Percentiles rank a stretch among this genome's conserved stretches.
phyloP scores from a whole-genome alignment of 2,113 vertebrate genomes.

The Epinephelus fuscoguttatus region DNA sequence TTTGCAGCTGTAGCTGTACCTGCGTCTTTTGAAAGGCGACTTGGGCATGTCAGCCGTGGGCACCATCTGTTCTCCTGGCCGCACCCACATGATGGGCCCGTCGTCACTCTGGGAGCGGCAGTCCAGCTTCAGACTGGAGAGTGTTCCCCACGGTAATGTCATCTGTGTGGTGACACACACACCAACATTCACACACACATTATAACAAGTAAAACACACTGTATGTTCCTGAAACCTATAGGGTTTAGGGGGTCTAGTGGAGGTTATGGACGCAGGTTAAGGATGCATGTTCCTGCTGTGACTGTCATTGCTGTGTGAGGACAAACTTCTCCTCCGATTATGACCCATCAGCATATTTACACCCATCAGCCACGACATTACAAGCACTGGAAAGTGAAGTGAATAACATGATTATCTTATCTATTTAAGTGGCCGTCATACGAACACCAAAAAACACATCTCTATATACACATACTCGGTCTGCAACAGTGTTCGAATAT shows the following conservation, averaged over 20 bases:
- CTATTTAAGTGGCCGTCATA: too few relatives aligned
- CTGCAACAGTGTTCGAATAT: too few relatives aligned
- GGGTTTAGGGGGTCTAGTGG: too few relatives aligned
- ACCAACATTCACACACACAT: background rate
- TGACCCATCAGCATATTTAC: background rate
- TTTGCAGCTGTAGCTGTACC: slow-evolving; percentile 77
- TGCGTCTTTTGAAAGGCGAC: slow-evolving; percentile 97
- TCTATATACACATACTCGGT: too few relatives aligned
- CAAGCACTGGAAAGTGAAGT: too few relatives aligned
- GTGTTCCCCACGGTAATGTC: slow-evolving; percentile 96
- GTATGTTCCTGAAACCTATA: too few relatives aligned
- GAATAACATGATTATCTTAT: too few relatives aligned
- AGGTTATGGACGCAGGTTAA: too few relatives aligned
- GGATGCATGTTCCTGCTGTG: too few relatives aligned
- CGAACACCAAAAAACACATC: too few relatives aligned
- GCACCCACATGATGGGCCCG: slow-evolving; percentile 98
- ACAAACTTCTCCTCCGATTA: background rate
- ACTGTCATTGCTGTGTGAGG: background rate
- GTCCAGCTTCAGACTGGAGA: slow-evolving; percentile 94
- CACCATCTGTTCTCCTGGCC: slow-evolving; percentile 98
- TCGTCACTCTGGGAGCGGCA: slow-evolving; percentile 98
- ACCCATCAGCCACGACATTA: too few relatives aligned
- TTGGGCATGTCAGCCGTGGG: slow-evolving; percentile 99
- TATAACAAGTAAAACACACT: too few relatives aligned
- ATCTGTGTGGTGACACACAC: slow-evolving; percentile 82